Conservation (phyloP, 1,140 invertebrate genomes). For the Drosophila azteca region DNA sequence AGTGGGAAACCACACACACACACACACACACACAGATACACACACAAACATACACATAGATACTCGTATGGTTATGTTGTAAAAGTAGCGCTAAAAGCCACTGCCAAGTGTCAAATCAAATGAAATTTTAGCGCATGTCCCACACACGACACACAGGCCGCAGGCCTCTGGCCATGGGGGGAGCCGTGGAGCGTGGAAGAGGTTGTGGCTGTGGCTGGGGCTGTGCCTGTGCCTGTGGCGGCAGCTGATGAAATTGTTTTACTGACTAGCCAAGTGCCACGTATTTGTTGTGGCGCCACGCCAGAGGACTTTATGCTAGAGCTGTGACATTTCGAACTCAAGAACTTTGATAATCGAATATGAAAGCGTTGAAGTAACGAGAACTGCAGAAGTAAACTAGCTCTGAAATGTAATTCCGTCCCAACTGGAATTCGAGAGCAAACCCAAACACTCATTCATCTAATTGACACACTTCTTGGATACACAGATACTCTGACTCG, state of each 20-base stretch:
- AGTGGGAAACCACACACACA: constrained; percentile 32
- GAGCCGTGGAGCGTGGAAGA: background rate
- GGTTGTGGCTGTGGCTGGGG: background rate
- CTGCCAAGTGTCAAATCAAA: constrained; percentile 76
- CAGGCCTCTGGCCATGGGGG: constrained; percentile 6
- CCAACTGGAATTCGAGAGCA: too few relatives aligned
- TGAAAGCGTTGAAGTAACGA: too few relatives aligned
- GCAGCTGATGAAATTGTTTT: constrained; percentile 57
- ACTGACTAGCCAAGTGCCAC: constrained; percentile 12
- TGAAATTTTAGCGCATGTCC: constrained; percentile 72
- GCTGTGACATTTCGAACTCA: too few relatives aligned
- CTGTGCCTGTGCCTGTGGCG: too few relatives aligned
- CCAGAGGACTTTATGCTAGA: too few relatives aligned
- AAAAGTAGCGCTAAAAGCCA: constrained; percentile 52
- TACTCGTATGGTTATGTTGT: background rate
- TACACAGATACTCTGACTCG: too few relatives aligned
- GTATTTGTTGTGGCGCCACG: constrained; percentile 9
- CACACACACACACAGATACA: constrained; percentile 10
- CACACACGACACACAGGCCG: constrained; percentile 47
- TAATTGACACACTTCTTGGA: too few relatives aligned
- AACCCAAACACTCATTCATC: too few relatives aligned
- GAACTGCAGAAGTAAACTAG: too few relatives aligned
- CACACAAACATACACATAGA: background rate
- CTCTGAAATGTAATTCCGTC: too few relatives aligned
- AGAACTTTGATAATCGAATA: too few relatives aligned